phyloP scores from a whole-genome alignment of 2,888 invertebrate species.

The Cerceris ruficornis region DNA sequence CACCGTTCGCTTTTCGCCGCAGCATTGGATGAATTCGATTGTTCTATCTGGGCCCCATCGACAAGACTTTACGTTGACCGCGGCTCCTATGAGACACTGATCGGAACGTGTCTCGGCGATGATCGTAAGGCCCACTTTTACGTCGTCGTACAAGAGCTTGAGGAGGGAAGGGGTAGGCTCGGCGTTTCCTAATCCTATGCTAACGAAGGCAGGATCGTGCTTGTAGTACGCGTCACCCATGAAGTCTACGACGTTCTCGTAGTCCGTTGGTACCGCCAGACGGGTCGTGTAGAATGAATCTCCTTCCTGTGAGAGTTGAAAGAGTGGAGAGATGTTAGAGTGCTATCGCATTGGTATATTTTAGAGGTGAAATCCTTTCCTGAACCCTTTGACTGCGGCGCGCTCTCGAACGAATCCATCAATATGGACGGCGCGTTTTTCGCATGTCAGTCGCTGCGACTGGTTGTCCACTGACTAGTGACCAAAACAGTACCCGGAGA shows the following conservation, averaged over 20 bases:
- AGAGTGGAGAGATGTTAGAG: too few relatives aligned
- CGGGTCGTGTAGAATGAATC: slow-evolving; percentile 54
- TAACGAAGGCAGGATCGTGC: slow-evolving; percentile 68
- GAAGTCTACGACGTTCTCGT: slow-evolving; percentile 68
- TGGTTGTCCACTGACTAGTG: too few relatives aligned
- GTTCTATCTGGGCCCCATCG: slow-evolving; percentile 49
- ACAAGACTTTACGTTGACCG: slow-evolving; percentile 62
- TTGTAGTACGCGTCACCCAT: slow-evolving; percentile 70
- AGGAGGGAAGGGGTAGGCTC: slow-evolving; percentile 55
- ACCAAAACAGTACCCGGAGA: too few relatives aligned
- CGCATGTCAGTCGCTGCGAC: too few relatives aligned
- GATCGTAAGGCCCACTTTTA: slow-evolving; percentile 70
- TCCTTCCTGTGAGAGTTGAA: slow-evolving; percentile 45
- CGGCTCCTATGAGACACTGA: slow-evolving; percentile 68
- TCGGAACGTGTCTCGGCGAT: slow-evolving; percentile 63
- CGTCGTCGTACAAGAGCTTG: slow-evolving; percentile 59
- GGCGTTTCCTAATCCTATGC: slow-evolving; percentile 53
- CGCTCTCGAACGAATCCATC: too few relatives aligned
- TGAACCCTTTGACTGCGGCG: too few relatives aligned
- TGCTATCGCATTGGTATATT: too few relatives aligned
- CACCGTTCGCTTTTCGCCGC: slow-evolving; percentile 34
- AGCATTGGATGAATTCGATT: slow-evolving; percentile 52
- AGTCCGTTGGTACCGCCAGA: slow-evolving; percentile 70
- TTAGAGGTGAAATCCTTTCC: too few relatives aligned
- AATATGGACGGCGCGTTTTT: too few relatives aligned